Percentiles rank a stretch among this genome's conserved stretches.
These are phyloP conservation scores for Drosophila neutralis DNA, from an alignment of 2,888 invertebrate species.

Conservation along the genomic window DNA sequence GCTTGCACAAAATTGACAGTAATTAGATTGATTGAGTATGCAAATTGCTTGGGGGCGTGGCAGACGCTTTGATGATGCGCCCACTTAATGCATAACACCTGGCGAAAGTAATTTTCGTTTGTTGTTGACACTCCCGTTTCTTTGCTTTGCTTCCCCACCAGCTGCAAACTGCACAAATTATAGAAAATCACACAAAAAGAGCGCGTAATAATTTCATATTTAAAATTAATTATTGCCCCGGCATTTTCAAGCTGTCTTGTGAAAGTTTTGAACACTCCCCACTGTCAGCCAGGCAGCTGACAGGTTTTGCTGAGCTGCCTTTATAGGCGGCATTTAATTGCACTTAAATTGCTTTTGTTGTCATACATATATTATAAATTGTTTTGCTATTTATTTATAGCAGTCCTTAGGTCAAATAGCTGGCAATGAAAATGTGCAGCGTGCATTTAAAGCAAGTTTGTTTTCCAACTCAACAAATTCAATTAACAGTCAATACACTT, in stretches of 20 bases:
- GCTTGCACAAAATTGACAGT: constrained; percentile 68
- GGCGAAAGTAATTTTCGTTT: constrained; percentile 73
- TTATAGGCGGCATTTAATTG: constrained; percentile 59
- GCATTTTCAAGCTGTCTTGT: constrained; percentile 38
- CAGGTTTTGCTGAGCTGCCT: constrained; percentile 30
- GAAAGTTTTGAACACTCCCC: constrained; percentile 47
- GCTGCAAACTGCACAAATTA: constrained; percentile 11
- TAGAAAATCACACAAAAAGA: constrained; percentile 19
- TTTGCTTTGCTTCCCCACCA: constrained; percentile 10
- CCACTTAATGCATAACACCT: constrained; percentile 62
- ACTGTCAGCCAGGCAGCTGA: constrained; percentile 18
- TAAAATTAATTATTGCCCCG: constrained; percentile 48
- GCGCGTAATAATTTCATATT: constrained; percentile 58
- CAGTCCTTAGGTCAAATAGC: constrained; percentile 15
- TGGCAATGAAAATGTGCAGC: constrained; percentile 37
- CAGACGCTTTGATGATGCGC: constrained; percentile 32
- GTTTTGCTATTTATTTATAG: constrained; percentile 25
- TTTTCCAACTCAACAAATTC: constrained; percentile 39
- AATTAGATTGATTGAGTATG: constrained; percentile 76
- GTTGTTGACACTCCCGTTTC: constrained; percentile 53
- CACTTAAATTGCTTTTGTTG: constrained; percentile 47
- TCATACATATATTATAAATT: constrained; percentile 41
- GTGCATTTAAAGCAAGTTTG: constrained; percentile 37
- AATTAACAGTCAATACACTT: constrained; percentile 50
- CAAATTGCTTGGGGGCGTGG: constrained; percentile 55